Base-by-base conservation (phyloP, 2,113 vertebrate genomes). In the Hiodon tergisus region DNA sequence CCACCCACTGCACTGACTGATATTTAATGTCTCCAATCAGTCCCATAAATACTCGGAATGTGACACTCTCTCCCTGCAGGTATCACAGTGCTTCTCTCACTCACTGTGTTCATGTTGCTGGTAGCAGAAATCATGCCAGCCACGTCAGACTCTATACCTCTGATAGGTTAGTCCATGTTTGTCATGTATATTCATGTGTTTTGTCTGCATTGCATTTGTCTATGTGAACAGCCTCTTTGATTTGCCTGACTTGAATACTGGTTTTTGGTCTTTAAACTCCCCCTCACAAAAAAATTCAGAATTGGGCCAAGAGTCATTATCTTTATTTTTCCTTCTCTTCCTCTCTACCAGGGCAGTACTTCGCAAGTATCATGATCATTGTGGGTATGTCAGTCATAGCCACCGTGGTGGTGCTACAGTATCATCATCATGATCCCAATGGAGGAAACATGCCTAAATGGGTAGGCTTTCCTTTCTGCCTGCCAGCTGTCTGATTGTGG, bases 321-420 rank as follows among this genome's bases (percentile, higher is more conserved):
- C 14, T 48, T 13, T 17, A 9, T 69, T 50, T 7, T 74, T 31
- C 52, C 47, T 11, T 73, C 48, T 4, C 61, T 67, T 4, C 74
- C 52, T 75, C 13, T 31, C 31, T 79, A 60, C 60, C 79, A 93
- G 92, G 91, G 72, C 92, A 93, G 79, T 93, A 93, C 83, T 94
- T 93, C 78, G 92, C 91, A 80, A 92, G 89, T 70, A 93, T 90
- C 60, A 93, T 93, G 92, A 90, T 92, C 78, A 94, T 93, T 59
- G 92, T 94, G 13, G 91, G 91, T 59, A 89, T 92, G 87, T 93
- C 92, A 0, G 92, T 93, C 71, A 89, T 92, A 4, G 91, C 91
- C 58, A 94, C 92, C 0, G 90, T 91, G 72, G 83, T 94, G 53
- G 92, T 94, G 57, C 86, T 94, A 67, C 91, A 91, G 81, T 93